Evolutionary conservation across 2,113 vertebrate genomes (phyloP).

Genomic region (Ceyx cyanopectus): DNA sequence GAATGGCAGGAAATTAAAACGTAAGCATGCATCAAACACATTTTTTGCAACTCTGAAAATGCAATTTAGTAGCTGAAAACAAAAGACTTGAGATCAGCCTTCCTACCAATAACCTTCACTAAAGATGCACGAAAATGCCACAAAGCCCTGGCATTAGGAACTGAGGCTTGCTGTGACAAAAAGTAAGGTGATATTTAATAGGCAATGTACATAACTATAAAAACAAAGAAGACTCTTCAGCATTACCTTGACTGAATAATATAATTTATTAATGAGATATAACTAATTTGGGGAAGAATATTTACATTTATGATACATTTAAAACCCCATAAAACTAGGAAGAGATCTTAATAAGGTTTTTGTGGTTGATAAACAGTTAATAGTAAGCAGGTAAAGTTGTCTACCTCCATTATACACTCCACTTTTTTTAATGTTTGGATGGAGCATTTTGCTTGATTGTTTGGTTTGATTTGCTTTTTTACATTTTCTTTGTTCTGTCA

Average conservation of each 20-base stretch:
- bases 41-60: neutral
- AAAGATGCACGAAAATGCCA: neutral
- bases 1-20: neutral
- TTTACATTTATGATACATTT: neutral
- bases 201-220: neutral
- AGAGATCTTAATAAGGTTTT: neutral
- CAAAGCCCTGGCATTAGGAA: neutral
- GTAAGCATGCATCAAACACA: neutral
- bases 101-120: neutral
- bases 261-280: neutral
- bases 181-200: neutral
- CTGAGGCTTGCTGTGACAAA: rapidly evolving
- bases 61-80: neutral
- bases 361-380: neutral
- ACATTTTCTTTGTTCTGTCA: neutral
- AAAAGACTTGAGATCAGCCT: neutral
- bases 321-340: neutral
- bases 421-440: neutral
- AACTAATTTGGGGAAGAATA: neutral
- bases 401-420: neutral
- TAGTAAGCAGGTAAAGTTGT: neutral
- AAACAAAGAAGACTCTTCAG: neutral
- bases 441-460: neutral
- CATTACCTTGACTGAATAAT: neutral
- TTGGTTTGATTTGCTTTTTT: neutral